These are phyloP conservation scores for Melanotaenia boesemani DNA, from an alignment of 2,797 vertebrate species.

Conservation along the genomic window DNA sequence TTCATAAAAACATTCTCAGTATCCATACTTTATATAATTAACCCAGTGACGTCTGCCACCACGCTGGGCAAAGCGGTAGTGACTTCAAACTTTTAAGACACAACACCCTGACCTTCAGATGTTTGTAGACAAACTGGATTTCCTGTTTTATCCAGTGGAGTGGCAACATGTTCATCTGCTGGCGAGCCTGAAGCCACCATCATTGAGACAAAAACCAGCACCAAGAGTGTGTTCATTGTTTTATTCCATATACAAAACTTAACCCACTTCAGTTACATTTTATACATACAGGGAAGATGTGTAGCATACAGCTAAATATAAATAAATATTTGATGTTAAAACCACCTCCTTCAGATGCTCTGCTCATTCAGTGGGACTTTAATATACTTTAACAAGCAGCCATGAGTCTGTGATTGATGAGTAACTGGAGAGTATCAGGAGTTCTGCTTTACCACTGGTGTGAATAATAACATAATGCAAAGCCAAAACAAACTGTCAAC, in stretches of 20 bases:
- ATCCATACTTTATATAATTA: not conserved
- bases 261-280: slow-evolving; percentile 64
- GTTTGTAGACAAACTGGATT: not conserved
- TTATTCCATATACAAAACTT: slow-evolving; percentile 80
- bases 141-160: slow-evolving; percentile 1
- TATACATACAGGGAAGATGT: slow-evolving; percentile 59
- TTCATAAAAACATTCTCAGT: not conserved
- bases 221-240: slow-evolving; percentile 42
- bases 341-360: slow-evolving; percentile 46
- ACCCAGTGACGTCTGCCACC: not conserved
- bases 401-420: slow-evolving; percentile 3
- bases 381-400: slow-evolving; percentile 18
- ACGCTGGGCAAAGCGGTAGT: not conserved
- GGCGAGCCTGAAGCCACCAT: not conserved
- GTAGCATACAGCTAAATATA: slow-evolving; percentile 61
- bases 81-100: not conserved
- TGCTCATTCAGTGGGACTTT: slow-evolving; percentile 24
- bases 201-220: not conserved
- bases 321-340: slow-evolving; percentile 73
- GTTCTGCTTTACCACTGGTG: slow-evolving; percentile 1
- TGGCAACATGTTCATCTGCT: not conserved
- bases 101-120: slow-evolving; percentile 1
- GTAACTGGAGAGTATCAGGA: slow-evolving; percentile 21
- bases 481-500: slow-evolving; percentile 18
- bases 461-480: slow-evolving; percentile 6